These are phyloP conservation scores for Netta rufina DNA, from an alignment of 2,797 vertebrate genomes.

Conservation along the genomic window DNA sequence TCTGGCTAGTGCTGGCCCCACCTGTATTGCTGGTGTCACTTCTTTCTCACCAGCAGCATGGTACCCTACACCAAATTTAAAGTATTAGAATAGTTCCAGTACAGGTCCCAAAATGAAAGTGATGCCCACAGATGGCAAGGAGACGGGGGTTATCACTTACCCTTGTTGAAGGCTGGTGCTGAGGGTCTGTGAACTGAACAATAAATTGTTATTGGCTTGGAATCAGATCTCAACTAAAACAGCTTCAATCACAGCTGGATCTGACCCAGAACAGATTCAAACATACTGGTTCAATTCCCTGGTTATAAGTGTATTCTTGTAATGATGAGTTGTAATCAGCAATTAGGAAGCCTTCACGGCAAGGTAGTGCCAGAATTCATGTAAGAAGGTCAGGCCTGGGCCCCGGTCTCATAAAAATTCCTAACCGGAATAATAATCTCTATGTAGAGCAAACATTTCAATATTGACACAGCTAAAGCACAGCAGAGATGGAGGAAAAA, in stretches of 20 bases:
- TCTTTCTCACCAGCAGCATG: background rate
- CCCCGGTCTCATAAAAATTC: constrained; percentile 49
- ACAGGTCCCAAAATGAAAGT: background rate
- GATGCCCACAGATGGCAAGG: background rate
- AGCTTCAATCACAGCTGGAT: constrained; percentile 45
- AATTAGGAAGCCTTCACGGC: constrained; percentile 24
- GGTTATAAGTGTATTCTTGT: constrained; percentile 51
- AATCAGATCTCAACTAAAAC: constrained; percentile 27
- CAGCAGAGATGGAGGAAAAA: background rate
- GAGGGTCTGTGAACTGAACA: background rate
- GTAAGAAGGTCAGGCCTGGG: constrained; percentile 33
- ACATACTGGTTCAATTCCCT: constrained; percentile 48
- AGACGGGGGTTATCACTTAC: background rate
- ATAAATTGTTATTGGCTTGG: constrained; percentile 19
- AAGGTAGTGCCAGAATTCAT: constrained; percentile 26
- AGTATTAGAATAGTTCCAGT: background rate
- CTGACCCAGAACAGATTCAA: constrained; percentile 57
- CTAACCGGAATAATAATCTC: constrained; percentile 54
- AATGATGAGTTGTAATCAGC: constrained; percentile 46
- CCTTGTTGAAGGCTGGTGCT: background rate
- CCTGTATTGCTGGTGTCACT: background rate
- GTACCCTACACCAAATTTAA: background rate
- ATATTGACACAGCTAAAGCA: constrained; percentile 53
- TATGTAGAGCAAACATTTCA: constrained; percentile 60
- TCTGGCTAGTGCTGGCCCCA: background rate